Conservation (phyloP, 64 coral and sea anemone species). For the Porites lutea region DNA sequence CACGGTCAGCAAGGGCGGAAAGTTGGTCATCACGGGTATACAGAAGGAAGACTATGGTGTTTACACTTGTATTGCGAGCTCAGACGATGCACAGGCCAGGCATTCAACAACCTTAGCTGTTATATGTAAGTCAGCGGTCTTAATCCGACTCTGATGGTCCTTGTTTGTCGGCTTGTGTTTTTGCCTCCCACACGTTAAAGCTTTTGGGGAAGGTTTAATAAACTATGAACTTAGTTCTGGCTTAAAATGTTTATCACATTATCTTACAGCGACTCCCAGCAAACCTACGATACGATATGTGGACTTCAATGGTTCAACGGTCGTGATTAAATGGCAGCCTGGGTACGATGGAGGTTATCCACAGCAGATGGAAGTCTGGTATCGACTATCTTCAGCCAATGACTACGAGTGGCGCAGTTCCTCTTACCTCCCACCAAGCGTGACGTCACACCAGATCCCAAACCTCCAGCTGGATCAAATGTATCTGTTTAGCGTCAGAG, state of each 20-base stretch:
- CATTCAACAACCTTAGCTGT: constrained; percentile 76
- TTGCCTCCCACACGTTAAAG: background rate
- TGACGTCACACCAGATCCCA: constrained; percentile 64
- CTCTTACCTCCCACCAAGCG: constrained; percentile 34
- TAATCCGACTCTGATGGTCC: too few relatives aligned
- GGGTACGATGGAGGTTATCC: constrained; percentile 91
- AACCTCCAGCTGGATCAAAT: constrained; percentile 32
- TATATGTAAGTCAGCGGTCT: constrained; percentile 72
- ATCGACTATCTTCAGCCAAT: constrained; percentile 48
- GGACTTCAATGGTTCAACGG: constrained; percentile 32
- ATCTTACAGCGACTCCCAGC: constrained; percentile 76
- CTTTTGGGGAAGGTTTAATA: too few relatives aligned
- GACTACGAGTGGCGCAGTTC: constrained; percentile 80
- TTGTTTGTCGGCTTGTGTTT: too few relatives aligned
- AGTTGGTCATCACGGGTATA: constrained; percentile 63
- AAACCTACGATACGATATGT: constrained; percentile 72
- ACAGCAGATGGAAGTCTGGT: constrained; percentile 89
- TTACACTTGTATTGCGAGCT: constrained; percentile 78
- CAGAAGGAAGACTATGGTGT: constrained; percentile 84
- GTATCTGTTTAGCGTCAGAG: constrained; percentile 84
- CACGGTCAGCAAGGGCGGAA: constrained; percentile 54
- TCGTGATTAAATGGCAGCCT: constrained; percentile 73
- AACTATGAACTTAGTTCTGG: too few relatives aligned
- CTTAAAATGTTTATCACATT: background rate
- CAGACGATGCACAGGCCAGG: constrained; percentile 63